Conservation (phyloP, 2,113 vertebrate species). For the Chaetops frenatus region DNA sequence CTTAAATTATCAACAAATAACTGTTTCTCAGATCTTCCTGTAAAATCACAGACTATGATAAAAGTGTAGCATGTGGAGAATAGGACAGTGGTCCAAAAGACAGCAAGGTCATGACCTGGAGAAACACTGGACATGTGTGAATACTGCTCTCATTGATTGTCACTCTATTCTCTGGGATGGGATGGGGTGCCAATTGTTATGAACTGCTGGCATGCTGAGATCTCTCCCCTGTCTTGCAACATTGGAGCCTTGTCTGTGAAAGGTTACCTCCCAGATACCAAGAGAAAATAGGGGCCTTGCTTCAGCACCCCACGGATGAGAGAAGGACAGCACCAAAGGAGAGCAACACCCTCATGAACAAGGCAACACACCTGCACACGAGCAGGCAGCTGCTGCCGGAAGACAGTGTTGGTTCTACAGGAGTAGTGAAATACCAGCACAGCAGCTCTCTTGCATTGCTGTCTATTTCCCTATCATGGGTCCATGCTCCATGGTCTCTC, state of each 20-base stretch:
- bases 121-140: not conserved
- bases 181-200: no score
- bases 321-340: not conserved
- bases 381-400: not conserved
- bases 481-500: not conserved
- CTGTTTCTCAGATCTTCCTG: not conserved
- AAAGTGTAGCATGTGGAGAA: not conserved
- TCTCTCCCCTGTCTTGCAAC: not conserved
- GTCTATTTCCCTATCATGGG: not conserved
- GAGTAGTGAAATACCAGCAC: not conserved
- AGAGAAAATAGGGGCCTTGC: not conserved
- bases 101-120: not conserved
- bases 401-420: not conserved
- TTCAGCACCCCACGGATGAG: not conserved
- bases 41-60: not conserved
- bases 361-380: accelerated
- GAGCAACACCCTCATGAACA: not conserved
- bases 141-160: not conserved
- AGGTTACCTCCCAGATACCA: not conserved
- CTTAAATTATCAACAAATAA: not conserved
- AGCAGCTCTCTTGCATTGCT: not conserved
- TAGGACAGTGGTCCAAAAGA: not conserved
- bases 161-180: accelerated
- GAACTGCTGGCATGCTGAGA: not conserved
- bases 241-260: not conserved